Conservation (phyloP, 35 echinoderm and acorn worm species). For the Ptychodera flava region DNA sequence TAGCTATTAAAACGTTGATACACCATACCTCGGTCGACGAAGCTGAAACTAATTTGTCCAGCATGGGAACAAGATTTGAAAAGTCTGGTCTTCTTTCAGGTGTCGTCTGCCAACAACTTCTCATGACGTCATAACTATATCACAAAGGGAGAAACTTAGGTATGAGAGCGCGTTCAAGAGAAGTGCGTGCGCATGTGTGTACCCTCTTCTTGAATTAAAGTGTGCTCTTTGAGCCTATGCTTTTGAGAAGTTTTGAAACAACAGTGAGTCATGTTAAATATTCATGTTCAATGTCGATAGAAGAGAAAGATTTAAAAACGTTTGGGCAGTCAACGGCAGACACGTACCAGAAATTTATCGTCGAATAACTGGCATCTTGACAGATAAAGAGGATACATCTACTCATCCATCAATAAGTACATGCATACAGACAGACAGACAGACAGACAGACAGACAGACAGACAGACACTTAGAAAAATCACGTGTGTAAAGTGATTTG, state of each 20-base stretch:
- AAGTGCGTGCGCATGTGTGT: background rate
- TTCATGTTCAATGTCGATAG: background rate
- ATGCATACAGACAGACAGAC: too few relatives aligned
- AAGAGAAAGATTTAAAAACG: background rate
- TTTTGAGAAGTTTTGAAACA: background rate
- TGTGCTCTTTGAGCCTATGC: background rate
- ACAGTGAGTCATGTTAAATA: too few relatives aligned
- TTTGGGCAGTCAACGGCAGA: too few relatives aligned
- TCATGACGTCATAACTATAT: conserved; percentile 82
- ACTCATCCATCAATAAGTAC: too few relatives aligned
- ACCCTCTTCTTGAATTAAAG: background rate
- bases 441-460: too few relatives aligned
- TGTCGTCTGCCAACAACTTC: conserved; percentile 82
- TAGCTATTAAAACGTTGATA: too few relatives aligned
- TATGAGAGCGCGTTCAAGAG: background rate
- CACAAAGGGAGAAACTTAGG: background rate
- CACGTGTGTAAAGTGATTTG: too few relatives aligned
- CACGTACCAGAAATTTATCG: too few relatives aligned
- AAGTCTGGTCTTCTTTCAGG: conserved; percentile 77
- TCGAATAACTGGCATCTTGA: too few relatives aligned
- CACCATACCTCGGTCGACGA: conserved; percentile 89
- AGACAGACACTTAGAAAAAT: too few relatives aligned
- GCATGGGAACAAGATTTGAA: conserved; percentile 64
- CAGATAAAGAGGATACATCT: too few relatives aligned
- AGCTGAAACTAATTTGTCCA: conserved; percentile 74